Conservation (phyloP, 2,113 vertebrate species). For the Antennarius striatus region DNA sequence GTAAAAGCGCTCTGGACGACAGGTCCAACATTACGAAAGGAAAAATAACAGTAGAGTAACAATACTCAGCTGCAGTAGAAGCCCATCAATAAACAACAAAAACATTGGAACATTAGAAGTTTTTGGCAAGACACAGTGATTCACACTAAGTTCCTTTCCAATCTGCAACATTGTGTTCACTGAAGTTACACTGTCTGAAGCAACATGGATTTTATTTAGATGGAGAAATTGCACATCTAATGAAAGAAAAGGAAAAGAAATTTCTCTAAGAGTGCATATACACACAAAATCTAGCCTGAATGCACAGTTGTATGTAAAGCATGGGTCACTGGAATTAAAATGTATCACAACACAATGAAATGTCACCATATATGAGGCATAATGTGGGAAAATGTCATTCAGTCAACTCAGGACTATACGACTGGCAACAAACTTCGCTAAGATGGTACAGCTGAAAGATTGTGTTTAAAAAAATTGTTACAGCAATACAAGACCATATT, state of each 20-base stretch:
- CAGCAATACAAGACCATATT: conserved; percentile 18
- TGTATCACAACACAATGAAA: conserved; percentile 54
- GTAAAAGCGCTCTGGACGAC: conserved; percentile 64
- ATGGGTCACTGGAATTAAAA: conserved; percentile 54
- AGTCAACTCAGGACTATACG: conserved; percentile 1
- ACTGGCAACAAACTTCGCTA: conserved; percentile 4
- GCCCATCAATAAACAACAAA: conserved; percentile 35
- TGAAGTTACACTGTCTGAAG: conserved; percentile 51
- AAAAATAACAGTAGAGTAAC: conserved; percentile 36
- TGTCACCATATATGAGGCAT: conserved; percentile 30
- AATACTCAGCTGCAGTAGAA: conserved; percentile 33
- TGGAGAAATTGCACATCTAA: conserved; percentile 5
- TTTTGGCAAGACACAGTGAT: conserved; percentile 48
- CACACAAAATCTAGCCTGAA: conserved; percentile 61
- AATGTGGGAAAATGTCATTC: conserved; percentile 27
- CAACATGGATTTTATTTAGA: conserved; percentile 30
- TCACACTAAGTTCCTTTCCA: conserved; percentile 29
- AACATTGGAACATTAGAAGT: conserved; percentile 22
- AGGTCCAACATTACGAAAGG: conserved; percentile 55
- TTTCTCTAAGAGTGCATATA: conserved; percentile 63
- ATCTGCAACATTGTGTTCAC: conserved; percentile 19
- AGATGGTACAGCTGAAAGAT: conserved; percentile 10
- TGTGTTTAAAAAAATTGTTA: not conserved
- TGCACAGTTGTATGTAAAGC: conserved; percentile 66
- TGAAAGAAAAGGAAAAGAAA: not conserved